Conservation (phyloP, 2,888 invertebrate species). For the Criorhina ranunculi region DNA sequence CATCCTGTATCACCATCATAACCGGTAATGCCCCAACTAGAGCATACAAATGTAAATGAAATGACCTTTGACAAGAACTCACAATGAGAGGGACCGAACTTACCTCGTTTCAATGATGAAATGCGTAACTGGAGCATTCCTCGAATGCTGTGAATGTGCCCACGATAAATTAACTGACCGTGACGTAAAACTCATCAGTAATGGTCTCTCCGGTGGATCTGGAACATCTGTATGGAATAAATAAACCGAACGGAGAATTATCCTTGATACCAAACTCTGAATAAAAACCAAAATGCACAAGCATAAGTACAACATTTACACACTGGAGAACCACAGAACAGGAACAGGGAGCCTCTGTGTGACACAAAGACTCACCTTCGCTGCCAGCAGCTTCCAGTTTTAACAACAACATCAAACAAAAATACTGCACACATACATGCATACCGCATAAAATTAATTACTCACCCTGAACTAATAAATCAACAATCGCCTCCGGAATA, state of each 20-base stretch:
- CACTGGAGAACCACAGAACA: constrained; percentile 42
- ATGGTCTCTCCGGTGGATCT: constrained; percentile 89
- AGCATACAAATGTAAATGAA: constrained; percentile 13
- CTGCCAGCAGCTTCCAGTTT: constrained; percentile 13
- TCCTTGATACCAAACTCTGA: constrained; percentile 25
- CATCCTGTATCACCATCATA: constrained; percentile 23
- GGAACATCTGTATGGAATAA: constrained; percentile 88
- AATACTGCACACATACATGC: constrained; percentile 8
- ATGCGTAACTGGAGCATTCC: constrained; percentile 89
- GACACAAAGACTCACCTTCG: constrained; percentile 46
- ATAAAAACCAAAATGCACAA: background rate
- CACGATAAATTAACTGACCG: constrained; percentile 90
- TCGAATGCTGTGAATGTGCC: constrained; percentile 89
- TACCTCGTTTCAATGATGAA: constrained; percentile 91
- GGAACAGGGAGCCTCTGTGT: constrained; percentile 18
- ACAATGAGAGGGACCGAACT: too few species aligned
- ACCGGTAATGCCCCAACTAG: background rate
- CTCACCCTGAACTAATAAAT: constrained; percentile 89
- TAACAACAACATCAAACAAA: constrained; percentile 24
- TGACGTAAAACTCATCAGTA: constrained; percentile 90
- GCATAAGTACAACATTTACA: constrained; percentile 14
- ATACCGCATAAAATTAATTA: constrained; percentile 76
- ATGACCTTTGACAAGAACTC: constrained; percentile 1
- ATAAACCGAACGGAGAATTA: constrained; percentile 48
- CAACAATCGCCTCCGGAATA: constrained; percentile 88